Base-by-base conservation (phyloP, 2,113 vertebrate genomes). In the Pterocles orientalis region DNA sequence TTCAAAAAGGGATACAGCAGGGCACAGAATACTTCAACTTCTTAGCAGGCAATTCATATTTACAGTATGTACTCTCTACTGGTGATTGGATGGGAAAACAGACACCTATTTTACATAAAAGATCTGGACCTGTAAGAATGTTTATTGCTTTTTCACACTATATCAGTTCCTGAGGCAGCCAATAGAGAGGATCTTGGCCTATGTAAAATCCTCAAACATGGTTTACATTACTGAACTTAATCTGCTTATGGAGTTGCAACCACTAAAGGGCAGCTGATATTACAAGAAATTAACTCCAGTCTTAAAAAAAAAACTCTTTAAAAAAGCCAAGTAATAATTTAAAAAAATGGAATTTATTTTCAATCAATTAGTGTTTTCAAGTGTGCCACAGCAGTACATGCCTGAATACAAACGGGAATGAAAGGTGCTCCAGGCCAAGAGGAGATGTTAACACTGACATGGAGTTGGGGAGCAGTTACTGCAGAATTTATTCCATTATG, bases 291-390 rank as follows among this genome's bases (percentile, higher is more conserved):
- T 92, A 96, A 96, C 45, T 39, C 64, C n/a, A 36, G 53, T 36
- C 80, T 86, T 54, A 21, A 60, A 65, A 23, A 72, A 21, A 60
- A 65, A 23, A 72, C 41, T 80, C 72, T 86, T 83, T 77, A 83
- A 80, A 86, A 94, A 85, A 69, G 43, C 62, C n/a, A 73, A 92
- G 41, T 64, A 78, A 78, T 78, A 54, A 83, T 88, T 90, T 50
- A 33, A 91, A 84, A 84, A 93, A 82, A 41, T 8, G 25, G 66
- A 79, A 95, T 91, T 89, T 6, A 73, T 96, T 94, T 90, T 60
- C 80, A 86, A 71, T 26, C 76, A 88, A 92, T 92, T 93, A 90
- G 53, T 65, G 69, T 82, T 92, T 97, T 94, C 68, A 84, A 94
- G 80, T 43, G 82, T 62, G 88, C 60, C 8, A 21, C 85, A 80